These are phyloP conservation scores for Anoplius nigerrimus DNA, from an alignment of 2,888 invertebrate species.

Conservation along the genomic window DNA sequence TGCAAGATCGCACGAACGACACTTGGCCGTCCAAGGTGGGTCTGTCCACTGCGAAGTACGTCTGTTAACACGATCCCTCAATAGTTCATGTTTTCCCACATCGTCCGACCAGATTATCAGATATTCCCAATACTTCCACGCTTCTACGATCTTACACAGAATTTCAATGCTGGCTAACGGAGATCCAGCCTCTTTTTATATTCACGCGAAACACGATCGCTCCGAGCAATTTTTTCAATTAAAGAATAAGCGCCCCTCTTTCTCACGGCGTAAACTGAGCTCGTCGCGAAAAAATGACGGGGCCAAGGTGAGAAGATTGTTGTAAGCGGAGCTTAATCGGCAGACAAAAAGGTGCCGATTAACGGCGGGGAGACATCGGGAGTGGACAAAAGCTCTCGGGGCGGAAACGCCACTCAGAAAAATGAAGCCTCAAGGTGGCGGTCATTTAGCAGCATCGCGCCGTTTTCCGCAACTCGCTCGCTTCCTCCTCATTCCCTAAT, in stretches of 20 bases:
- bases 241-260: too few species aligned
- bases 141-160: neutral
- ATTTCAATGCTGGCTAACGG: too few species aligned
- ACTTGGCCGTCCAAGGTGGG: too few species aligned
- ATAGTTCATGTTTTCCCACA: too few species aligned
- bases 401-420: slow-evolving; percentile 73
- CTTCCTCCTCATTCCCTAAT: neutral
- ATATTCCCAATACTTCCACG: neutral
- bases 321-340: slow-evolving; percentile 73
- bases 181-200: too few species aligned
- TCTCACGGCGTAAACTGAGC: slow-evolving; percentile 18
- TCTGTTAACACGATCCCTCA: too few species aligned
- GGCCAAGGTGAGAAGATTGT: slow-evolving; percentile 60
- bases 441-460: neutral
- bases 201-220: too few species aligned
- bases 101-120: too few species aligned
- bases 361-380: slow-evolving; percentile 55
- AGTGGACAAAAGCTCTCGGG: slow-evolving; percentile 61
- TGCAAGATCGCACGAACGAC: neutral
- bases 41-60: too few species aligned
- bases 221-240: too few species aligned
- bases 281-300: slow-evolving; percentile 35
- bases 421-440: slow-evolving; percentile 71
- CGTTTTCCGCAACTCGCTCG: neutral
- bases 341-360: slow-evolving; percentile 73